Conservation (phyloP, 2,797 vertebrate genomes). For the Rousettus madagascariensis region DNA sequence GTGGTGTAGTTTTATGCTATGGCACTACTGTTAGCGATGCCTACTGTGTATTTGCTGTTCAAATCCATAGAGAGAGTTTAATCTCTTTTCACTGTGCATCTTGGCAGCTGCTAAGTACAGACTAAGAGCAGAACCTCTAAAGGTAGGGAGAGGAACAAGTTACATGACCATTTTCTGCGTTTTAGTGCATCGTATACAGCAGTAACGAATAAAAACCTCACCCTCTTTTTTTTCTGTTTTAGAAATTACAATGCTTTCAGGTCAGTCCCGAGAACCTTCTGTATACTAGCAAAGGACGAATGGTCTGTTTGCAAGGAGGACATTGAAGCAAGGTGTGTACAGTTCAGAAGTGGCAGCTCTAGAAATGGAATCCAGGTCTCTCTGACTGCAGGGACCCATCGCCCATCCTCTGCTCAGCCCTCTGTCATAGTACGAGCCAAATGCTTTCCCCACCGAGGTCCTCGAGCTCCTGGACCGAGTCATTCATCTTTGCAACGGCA, state of each 20-base stretch:
- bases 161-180: background rate
- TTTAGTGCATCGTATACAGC: background rate
- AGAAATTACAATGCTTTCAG: background rate
- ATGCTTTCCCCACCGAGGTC: too few species aligned
- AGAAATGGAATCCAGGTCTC: background rate
- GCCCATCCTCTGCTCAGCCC: background rate
- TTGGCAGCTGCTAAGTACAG: slow-evolving; percentile 8
- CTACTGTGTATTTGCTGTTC: background rate
- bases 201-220: background rate
- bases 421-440: background rate
- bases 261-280: background rate
- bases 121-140: background rate
- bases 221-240: background rate
- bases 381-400: background rate
- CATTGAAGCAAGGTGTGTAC: background rate
- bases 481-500: background rate
- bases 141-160: background rate
- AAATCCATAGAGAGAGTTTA: background rate
- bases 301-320: background rate
- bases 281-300: background rate
- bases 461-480: background rate
- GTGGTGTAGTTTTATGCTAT: background rate
- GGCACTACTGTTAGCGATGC: rapidly evolving
- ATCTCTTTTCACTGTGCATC: background rate
- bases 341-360: background rate